Evolutionary conservation across 1,140 invertebrate genomes (phyloP).

Genomic region (Leptinotarsa undecemlineata): DNA sequence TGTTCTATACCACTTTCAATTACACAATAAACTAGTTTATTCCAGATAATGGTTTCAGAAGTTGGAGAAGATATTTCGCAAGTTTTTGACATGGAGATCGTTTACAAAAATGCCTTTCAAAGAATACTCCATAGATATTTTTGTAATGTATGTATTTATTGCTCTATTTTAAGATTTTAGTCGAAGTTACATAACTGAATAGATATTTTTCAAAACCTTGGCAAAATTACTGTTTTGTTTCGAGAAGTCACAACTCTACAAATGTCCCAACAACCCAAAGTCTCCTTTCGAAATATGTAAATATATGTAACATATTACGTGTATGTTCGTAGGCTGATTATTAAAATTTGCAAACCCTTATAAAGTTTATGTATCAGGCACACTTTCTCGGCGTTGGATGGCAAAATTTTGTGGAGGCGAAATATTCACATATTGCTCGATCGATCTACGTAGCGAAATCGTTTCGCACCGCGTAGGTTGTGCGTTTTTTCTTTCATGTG

Average conservation of each 20-base stretch:
- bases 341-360: slow-evolving; percentile 17
- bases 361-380: slow-evolving; percentile 19
- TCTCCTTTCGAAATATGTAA: neutral
- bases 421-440: slow-evolving; percentile 13
- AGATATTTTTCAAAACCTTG: neutral
- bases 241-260: neutral
- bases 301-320: slow-evolving; percentile 18
- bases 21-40: too few relatives aligned
- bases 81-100: too few relatives aligned
- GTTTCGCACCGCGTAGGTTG: neutral
- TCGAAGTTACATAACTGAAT: too few relatives aligned
- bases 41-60: too few relatives aligned
- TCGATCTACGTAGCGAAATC: neutral
- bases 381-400: slow-evolving; percentile 18
- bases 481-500: neutral
- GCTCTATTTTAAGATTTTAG: too few relatives aligned
- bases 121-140: too few relatives aligned
- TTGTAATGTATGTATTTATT: too few relatives aligned
- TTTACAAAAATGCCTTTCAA: too few relatives aligned
- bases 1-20: too few relatives aligned
- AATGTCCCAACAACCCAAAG: neutral
- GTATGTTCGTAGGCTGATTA: neutral
- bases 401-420: neutral
- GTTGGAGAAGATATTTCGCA: too few relatives aligned
- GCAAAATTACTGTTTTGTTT: neutral